A percentile compares a stretch with the other conserved stretches of the same genome.
phyloP scores from a whole-genome alignment of 2,888 invertebrate species.

The Drosophila prolongata region DNA sequence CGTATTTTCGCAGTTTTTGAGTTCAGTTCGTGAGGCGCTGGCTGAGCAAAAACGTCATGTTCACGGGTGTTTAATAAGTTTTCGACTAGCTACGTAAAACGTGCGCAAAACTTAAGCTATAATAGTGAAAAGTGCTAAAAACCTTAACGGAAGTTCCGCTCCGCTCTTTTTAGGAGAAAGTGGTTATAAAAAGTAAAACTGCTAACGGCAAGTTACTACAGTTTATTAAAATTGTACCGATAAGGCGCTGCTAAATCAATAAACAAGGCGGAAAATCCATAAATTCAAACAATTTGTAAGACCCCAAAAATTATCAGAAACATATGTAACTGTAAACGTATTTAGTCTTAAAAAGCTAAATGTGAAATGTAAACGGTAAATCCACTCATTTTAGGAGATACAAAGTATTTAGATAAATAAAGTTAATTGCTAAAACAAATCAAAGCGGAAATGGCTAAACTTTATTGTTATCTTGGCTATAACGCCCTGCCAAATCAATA shows the following conservation, averaged over 20 bases:
- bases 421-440: background rate
- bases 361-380: background rate
- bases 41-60: constrained; percentile 69
- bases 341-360: background rate
- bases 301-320: background rate
- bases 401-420: too few relatives aligned
- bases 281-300: background rate
- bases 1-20: constrained; percentile 15
- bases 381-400: background rate
- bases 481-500: constrained; percentile 1
- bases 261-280: constrained; percentile 19
- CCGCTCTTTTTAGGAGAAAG: background rate
- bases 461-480: background rate
- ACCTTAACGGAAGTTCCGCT: background rate
- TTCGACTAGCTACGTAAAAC: constrained; percentile 20
- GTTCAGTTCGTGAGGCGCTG: constrained; percentile 79
- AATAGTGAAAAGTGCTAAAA: constrained; percentile 14
- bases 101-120: constrained; percentile 30
- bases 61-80: constrained; percentile 16
- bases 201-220: constrained; percentile 16
- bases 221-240: constrained; percentile 15
- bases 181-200: constrained; percentile 5
- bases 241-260: constrained; percentile 46
- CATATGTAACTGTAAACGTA: background rate
- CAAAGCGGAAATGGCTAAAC: background rate